phyloP scores from a whole-genome alignment of 2,888 invertebrate species.

The Calliopum simillimum region DNA sequence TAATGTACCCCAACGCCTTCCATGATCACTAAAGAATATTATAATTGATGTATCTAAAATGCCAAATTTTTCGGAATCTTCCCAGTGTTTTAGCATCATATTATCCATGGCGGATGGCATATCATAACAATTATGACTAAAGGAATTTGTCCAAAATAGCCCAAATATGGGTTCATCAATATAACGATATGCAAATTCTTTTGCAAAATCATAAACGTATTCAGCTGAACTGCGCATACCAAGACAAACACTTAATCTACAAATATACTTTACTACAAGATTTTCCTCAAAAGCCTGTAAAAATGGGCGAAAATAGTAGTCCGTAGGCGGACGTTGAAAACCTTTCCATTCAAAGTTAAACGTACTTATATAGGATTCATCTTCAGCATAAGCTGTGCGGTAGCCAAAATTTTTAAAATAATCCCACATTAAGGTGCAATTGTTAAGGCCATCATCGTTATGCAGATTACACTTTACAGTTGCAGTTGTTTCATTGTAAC shows the following conservation, averaged over 20 bases:
- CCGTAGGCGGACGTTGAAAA: constrained; percentile 79
- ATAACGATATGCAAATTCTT: constrained; percentile 75
- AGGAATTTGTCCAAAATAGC: constrained; percentile 82
- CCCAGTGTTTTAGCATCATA: constrained; percentile 72
- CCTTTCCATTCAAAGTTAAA: constrained; percentile 75
- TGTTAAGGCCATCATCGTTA: constrained; percentile 72
- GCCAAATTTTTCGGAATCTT: constrained; percentile 70
- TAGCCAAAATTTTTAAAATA: constrained; percentile 77
- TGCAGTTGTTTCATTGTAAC: constrained; percentile 69
- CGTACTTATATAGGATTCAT: constrained; percentile 76
- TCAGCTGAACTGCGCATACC: constrained; percentile 74
- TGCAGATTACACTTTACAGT: constrained; percentile 68
- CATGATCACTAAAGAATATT: constrained; percentile 83
- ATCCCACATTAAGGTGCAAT: constrained; percentile 83
- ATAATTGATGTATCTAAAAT: constrained; percentile 75
- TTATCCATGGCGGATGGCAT: constrained; percentile 75
- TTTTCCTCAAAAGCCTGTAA: constrained; percentile 75
- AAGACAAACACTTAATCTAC: constrained; percentile 70
- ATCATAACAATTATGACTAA: constrained; percentile 77
- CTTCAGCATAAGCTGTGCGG: constrained; percentile 84
- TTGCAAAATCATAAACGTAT: constrained; percentile 75
- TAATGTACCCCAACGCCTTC: constrained; percentile 78
- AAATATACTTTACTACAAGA: constrained; percentile 67
- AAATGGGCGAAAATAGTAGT: constrained; percentile 83
- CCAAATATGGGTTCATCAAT: constrained; percentile 75